Conservation (phyloP, 2,888 invertebrate species). For the Eupithecia vulgata region DNA sequence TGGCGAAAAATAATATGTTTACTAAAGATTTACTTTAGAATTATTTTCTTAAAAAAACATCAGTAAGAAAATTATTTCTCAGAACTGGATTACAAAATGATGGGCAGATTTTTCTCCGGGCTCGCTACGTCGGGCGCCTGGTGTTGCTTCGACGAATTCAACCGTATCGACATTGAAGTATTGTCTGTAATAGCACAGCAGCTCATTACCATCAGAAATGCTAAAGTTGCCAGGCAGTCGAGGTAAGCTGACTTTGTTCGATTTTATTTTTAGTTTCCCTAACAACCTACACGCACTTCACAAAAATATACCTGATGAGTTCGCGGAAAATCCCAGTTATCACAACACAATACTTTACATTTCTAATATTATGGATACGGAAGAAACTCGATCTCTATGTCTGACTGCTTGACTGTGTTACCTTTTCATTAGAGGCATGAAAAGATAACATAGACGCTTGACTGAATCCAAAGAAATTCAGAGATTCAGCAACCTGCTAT, state of each 20-base stretch:
- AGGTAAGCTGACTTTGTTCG: conserved; percentile 52
- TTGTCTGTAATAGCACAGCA: conserved; percentile 95
- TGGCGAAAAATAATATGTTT: too few species aligned
- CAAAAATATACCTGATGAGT: not conserved
- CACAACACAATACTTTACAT: too few species aligned
- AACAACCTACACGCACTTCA: not conserved
- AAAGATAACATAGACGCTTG: too few species aligned
- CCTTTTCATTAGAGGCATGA: too few species aligned
- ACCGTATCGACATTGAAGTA: conserved; percentile 95
- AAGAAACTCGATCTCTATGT: too few species aligned
- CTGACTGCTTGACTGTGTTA: too few species aligned
- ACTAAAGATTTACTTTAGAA: too few species aligned
- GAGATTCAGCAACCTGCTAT: too few species aligned
- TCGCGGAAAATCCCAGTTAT: too few species aligned
- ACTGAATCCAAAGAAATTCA: too few species aligned
- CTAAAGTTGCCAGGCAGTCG: conserved; percentile 87
- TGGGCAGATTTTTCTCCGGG: conserved; percentile 96
- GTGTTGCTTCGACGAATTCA: conserved; percentile 97
- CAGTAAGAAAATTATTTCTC: conserved; percentile 10
- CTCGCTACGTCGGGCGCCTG: conserved; percentile 95
- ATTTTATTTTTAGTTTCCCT: not conserved
- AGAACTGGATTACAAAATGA: conserved; percentile 89
- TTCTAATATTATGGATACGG: too few species aligned
- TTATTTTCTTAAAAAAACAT: not conserved
- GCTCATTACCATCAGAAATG: conserved; percentile 93